Evolutionary conservation across 2,113 vertebrate species (phyloP).

Genomic region (Burhinus oedicnemus): DNA sequence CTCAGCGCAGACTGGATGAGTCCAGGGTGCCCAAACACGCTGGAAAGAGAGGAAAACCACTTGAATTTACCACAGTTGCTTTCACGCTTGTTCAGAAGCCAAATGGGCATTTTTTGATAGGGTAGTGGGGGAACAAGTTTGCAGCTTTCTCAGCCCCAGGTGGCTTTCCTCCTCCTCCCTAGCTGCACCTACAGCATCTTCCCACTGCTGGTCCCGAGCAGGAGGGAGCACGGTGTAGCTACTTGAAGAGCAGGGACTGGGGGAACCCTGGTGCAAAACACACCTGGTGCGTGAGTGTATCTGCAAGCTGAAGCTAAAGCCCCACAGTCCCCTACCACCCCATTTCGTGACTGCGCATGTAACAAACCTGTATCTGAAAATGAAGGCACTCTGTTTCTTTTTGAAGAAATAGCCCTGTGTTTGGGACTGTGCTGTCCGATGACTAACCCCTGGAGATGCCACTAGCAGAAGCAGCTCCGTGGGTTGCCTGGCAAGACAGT

Average conservation of each 20-base stretch:
- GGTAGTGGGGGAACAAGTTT: background rate
- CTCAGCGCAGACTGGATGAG: background rate
- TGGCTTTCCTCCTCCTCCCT: background rate
- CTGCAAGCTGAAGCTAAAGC: background rate
- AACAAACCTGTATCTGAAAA: background rate
- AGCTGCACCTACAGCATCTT: background rate
- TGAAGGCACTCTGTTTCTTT: background rate
- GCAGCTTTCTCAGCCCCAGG: background rate
- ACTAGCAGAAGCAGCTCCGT: background rate
- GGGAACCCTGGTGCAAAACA: background rate
- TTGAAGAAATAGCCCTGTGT: background rate
- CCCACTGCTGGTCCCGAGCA: background rate
- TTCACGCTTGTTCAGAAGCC: background rate
- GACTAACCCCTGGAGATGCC: background rate
- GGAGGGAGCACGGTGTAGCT: background rate
- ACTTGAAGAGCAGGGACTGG: background rate
- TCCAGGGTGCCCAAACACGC: background rate
- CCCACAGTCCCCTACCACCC: accelerated
- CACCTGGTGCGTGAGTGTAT: accelerated
- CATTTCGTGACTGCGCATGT: accelerated
- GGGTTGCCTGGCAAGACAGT: background rate
- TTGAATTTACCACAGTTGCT: background rate
- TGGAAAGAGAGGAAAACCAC: background rate
- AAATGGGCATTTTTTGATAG: background rate
- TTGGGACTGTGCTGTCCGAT: background rate